Conservation (phyloP, 2,797 vertebrate genomes). For the Dromococcyx pavoninus region DNA sequence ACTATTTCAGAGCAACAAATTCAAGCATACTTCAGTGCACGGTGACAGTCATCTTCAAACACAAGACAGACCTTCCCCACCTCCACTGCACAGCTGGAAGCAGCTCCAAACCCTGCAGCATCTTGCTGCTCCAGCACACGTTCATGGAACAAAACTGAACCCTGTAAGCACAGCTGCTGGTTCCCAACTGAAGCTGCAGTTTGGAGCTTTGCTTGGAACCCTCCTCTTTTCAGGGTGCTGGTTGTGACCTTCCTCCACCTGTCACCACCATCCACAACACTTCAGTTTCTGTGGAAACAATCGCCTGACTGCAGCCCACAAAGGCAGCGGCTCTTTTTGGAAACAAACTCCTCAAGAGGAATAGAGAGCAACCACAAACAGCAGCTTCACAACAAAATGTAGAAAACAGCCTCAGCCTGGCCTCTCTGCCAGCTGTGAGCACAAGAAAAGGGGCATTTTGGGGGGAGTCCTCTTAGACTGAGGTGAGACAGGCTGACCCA, state of each 20-base stretch:
- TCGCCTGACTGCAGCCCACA: not conserved
- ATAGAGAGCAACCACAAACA: not conserved
- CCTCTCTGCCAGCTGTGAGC: not conserved
- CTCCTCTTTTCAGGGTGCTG: fast-evolving
- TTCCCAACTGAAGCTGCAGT: not conserved
- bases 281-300: not conserved
- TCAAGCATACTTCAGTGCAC: not conserved
- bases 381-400: not conserved
- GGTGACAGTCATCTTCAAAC: not conserved
- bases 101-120: not conserved
- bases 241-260: not conserved
- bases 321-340: not conserved
- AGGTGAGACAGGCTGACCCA: not conserved
- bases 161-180: not conserved
- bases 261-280: not conserved
- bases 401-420: not conserved
- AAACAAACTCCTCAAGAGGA: not conserved
- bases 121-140: fast-evolving
- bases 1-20: not conserved
- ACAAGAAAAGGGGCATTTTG: not conserved
- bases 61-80: not conserved
- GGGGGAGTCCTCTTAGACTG: not conserved
- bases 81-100: not conserved
- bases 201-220: not conserved
- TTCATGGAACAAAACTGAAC: not conserved